Base-by-base conservation (phyloP, 2,888 invertebrate species). In the Dicycla oo region DNA sequence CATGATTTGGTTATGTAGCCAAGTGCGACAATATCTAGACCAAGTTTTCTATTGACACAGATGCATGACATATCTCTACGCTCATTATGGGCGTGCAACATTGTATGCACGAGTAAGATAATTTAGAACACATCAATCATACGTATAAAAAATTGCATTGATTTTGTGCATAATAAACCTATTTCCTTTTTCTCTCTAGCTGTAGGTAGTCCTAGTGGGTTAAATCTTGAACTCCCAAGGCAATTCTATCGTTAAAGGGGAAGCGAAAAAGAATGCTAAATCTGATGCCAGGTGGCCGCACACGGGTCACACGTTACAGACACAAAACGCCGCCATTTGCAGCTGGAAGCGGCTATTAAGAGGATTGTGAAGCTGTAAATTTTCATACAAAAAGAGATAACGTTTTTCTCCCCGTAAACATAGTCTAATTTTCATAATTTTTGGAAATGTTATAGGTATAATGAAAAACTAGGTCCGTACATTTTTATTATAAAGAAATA, bases 1-100 rank as follows among this genome's bases (percentile, higher is more conserved):
- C n/a, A n/a, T n/a, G n/a, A n/a, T n/a, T n/a, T n/a, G n/a, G n/a
- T 6, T 49, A 13, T 20, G 38, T 51, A 57, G 26, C 47, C 20
- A 38, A 67, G 40, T 57, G 57, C 61, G 61, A 62, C 34, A 49
- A 26, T 6, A 54, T n/a, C 20, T 58, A 49, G n/a, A 51, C 0
- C n/a, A 40, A 15, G 34, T 26, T 56, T 56, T 62, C 1, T 15
- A 26, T 8, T 7, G 20, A 38, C n/a, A 43, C 26, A 51, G 5
- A 56, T 43, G 13, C 23, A n/a, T 75, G 13, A 8, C 5, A 18
- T 47, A 10, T 43, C 3, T 13, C n/a, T 11, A 49, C 7, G 20
- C 7, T 8, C 20, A n/a, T 34, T 18, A 2, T 23, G 26, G 2
- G 26, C 4, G 15, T 13, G 2, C 11, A n/a, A 18, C 66, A 18